These are phyloP conservation scores for Oxycera nigricornis DNA, from an alignment of 2,888 invertebrate genomes.

Conservation along the genomic window DNA sequence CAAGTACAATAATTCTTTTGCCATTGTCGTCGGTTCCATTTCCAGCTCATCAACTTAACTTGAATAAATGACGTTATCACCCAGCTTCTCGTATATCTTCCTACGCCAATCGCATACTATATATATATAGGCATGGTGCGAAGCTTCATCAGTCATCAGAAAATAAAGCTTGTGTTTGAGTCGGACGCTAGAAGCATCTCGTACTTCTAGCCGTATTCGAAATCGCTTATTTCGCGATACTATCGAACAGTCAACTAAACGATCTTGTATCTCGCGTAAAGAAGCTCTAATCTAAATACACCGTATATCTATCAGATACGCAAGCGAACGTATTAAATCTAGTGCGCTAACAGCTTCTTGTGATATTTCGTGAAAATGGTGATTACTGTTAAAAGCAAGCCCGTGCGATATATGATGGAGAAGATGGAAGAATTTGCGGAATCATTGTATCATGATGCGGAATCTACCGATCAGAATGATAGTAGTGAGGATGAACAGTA, in stretches of 20 bases:
- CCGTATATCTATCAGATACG: background rate
- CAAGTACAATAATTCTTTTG: no score
- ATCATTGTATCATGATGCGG: no score
- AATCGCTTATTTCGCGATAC: background rate
- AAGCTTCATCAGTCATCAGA: slow-evolving; percentile 39
- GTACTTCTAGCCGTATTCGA: background rate
- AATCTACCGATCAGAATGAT: background rate
- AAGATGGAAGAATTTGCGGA: background rate
- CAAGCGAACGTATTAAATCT: slow-evolving; percentile 17
- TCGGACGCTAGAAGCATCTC: background rate
- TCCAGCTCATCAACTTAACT: no score
- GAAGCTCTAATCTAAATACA: background rate
- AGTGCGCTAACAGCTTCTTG: background rate
- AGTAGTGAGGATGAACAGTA: background rate
- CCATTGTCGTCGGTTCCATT: no score
- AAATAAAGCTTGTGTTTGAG: slow-evolving; percentile 23
- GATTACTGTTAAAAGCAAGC: slow-evolving; percentile 40
- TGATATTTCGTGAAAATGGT: slow-evolving; percentile 44
- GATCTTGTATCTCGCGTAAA: slow-evolving; percentile 21
- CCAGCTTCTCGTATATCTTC: background rate
- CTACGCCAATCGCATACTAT: slow-evolving; percentile 42
- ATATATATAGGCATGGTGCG: slow-evolving; percentile 18
- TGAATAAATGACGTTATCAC: no score
- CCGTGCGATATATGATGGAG: slow-evolving; percentile 38
- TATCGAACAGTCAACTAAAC: background rate